Base-by-base conservation (phyloP, 2,113 vertebrate species). In the Bombycilla garrulus region DNA sequence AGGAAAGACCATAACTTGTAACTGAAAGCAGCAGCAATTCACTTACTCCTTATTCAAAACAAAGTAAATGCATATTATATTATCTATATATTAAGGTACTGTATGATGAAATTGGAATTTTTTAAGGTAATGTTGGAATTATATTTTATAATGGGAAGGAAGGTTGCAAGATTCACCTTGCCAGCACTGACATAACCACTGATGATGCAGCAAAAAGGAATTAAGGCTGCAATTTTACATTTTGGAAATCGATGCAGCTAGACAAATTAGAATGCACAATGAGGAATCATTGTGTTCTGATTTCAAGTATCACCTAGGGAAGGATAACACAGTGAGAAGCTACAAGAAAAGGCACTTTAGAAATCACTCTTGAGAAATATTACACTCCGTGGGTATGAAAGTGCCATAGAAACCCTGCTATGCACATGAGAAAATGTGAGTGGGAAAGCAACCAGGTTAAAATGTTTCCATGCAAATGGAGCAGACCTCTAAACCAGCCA, bases 331-430 rank as follows among this genome's bases (percentile, higher is more conserved):
- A 90, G 61, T 64, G 31, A 91, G 57, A 91, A 81, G 21, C 40
- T 82, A 76, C 73, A 95, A 87, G 78, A 35, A 74, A 89, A 95
- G 12, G 36, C 66, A 80, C 42, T 94, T 87, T 33, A 92, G 53
- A 82, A 89, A 82, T 87, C 38, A 79, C 38, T 90, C 50, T 62
- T 80, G 84, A 91, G 71, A 71, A 95, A 89, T 95, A 83, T 94
- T 84, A 47, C 69, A 73, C 45, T 87, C 77, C 70, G 66, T 0
- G 5, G 51, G 29, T 85, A 83, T 82, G 62, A 79, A 95, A 76
- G 20, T 57, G 36, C 57, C 45, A 45, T 8, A 81, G 80, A 86
- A 91, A 47, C 29, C 40, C 44, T 26, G 24, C 47, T 73, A 22
- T 47, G 54, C 42, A 83, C 45, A 35, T 42, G 26, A 82, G 54